phyloP scores from a whole-genome alignment of 2,797 vertebrate genomes.

The Amblyopsis hoosieri region DNA sequence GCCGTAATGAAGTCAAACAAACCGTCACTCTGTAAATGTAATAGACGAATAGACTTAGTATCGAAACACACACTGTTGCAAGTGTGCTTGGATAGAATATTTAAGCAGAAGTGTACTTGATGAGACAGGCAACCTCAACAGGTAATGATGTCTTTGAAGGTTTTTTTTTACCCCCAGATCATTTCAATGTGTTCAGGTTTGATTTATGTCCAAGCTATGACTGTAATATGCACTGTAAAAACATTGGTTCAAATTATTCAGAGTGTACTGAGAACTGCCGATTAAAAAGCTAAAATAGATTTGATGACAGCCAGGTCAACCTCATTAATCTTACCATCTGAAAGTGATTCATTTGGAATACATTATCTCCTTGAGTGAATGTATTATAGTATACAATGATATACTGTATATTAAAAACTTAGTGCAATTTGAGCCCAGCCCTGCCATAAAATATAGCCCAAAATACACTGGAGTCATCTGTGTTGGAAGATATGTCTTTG shows the following conservation, averaged over 20 bases:
- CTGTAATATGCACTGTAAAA: slow-evolving; percentile 37
- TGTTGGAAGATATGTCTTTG: background rate
- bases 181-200: slow-evolving; percentile 21
- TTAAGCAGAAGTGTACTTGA: slow-evolving; percentile 16
- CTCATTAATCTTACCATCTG: no score
- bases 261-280: background rate
- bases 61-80: background rate
- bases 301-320: background rate
- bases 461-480: background rate
- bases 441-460: slow-evolving; percentile 17
- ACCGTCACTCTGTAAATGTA: slow-evolving; percentile 15
- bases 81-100: slow-evolving; percentile 34
- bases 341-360: no score
- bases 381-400: no score
- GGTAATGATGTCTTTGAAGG: slow-evolving; percentile 7
- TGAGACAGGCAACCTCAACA: slow-evolving; percentile 17
- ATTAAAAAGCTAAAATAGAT: background rate
- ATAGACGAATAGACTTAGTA: no score
- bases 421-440: background rate
- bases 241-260: background rate
- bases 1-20: slow-evolving; percentile 27
- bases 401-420: no score
- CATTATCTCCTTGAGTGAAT: no score
- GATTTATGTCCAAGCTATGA: slow-evolving; percentile 18
- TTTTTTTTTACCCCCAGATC: background rate